Evolutionary conservation across 2,888 invertebrate genomes (phyloP), one percentile per base, ranked within the genome.

Genomic region (Pandemis heparana): DNA sequence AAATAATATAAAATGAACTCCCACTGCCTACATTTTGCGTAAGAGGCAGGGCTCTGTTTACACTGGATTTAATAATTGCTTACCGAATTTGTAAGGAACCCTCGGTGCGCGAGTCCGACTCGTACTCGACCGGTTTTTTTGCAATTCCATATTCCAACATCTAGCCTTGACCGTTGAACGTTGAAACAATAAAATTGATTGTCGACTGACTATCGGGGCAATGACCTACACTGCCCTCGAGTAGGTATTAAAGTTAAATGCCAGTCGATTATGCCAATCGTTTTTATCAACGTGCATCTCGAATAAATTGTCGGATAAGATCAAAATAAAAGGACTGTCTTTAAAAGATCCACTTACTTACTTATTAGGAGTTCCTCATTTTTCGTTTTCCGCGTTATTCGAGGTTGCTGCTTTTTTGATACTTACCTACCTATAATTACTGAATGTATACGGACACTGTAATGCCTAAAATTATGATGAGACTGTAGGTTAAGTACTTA

Each of bases 331-430:
- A 59, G 12, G 51, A n/a, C 51, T 51, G 51, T n/a, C 48, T 48
- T 48, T 53, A 10, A 56, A 56, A 56, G 56, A 23, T 10, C 23
- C 62, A 12, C 9, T 32, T n/a, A n/a, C 9, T 32, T n/a, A n/a
- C 63, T 62, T 62, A 16, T 43, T 18, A 12, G 18, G 63, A 63
- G 18, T 63, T 63, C 63, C 63, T 63, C 46, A 32, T 63, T 32
- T 70, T 62, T 62, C 9, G 62, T 0, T 51, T 14, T 53, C 61
- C 51, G 51, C n/a, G 23, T 70, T 51, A 62, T 51, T 51, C 62
- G 41, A 70, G 69, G 62, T 41, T 63, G 14, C 18, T 63, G 18
- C 12, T 46, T 46, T 23, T 62, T 41, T 62, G 43, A 18, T 46
- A 32, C 23, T 32, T 32, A 32, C 2, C 3, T 32, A 18, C 16